A percentile compares a stretch with the other conserved stretches of the same genome.
phyloP scores from a whole-genome alignment of 2,888 invertebrate genomes.

The Stenolophus ochropezus region DNA sequence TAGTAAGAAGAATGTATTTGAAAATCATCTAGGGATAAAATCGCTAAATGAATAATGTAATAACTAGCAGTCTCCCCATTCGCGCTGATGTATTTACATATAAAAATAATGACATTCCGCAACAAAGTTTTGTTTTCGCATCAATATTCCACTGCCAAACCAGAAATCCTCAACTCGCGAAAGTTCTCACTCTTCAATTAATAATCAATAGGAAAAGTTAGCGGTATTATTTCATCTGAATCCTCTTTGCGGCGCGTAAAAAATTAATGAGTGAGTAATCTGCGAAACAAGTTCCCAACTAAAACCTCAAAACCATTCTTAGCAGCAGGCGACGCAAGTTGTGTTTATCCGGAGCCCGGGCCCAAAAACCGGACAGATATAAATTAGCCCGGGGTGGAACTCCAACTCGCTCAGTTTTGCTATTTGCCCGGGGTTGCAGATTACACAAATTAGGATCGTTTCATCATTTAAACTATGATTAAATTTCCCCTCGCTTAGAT shows the following conservation, averaged over 20 bases:
- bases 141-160: background rate
- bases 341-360: background rate
- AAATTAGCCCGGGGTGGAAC: constrained; percentile 2
- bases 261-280: constrained; percentile 24
- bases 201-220: constrained; percentile 11
- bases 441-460: background rate
- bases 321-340: constrained; percentile 10
- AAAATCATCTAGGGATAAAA: too few relatives aligned
- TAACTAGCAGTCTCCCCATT: too few relatives aligned
- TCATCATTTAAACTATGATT: background rate
- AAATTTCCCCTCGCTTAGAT: too few relatives aligned
- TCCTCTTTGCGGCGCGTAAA: background rate
- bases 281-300: constrained; percentile 19
- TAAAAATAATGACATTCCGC: background rate
- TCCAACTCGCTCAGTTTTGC: background rate
- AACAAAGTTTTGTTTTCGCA: background rate
- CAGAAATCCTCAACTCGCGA: background rate
- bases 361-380: constrained; percentile 10
- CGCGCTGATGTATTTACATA: background rate
- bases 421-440: background rate
- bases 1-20: too few relatives aligned
- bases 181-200: background rate
- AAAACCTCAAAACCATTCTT: constrained; percentile 32
- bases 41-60: too few relatives aligned
- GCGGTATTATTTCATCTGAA: background rate